Percentiles rank a stretch among this genome's conserved stretches.
phyloP scores from a whole-genome alignment of 2,797 vertebrate species.

The Podarcis lilfordi region DNA sequence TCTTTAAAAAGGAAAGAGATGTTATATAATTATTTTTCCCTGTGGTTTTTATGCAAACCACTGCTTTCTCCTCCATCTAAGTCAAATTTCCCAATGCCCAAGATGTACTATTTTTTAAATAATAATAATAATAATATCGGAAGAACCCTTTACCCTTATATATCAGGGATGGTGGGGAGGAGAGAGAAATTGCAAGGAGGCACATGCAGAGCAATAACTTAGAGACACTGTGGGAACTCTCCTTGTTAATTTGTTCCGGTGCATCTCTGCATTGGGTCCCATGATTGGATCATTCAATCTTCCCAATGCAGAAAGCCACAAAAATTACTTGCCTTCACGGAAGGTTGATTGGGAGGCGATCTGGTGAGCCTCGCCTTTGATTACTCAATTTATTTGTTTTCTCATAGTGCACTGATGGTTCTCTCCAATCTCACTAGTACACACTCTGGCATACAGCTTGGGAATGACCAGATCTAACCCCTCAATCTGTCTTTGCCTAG shows the following conservation, averaged over 20 bases:
- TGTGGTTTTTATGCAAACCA: neutral
- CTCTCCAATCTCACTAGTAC: neutral
- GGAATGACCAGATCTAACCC: no score
- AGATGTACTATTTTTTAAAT: neutral
- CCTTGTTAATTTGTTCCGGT: neutral
- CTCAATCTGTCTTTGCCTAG: neutral
- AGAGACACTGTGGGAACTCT: neutral
- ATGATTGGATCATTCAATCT: neutral
- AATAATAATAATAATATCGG: neutral
- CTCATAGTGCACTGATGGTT: neutral
- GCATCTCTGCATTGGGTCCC: neutral
- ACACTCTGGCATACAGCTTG: neutral
- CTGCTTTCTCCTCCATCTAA: neutral
- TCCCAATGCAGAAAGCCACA: neutral
- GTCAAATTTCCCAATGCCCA: neutral
- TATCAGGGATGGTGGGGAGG: no score
- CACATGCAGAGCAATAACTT: neutral
- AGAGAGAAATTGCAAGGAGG: neutral
- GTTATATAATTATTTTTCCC: neutral
- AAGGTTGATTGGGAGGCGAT: neutral
- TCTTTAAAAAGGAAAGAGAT: neutral
- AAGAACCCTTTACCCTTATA: neutral
- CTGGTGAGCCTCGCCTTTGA: neutral
- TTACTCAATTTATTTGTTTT: neutral
- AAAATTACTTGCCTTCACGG: neutral